Evolutionary conservation across 1,140 invertebrate species (phyloP).

Genomic region (Calephelis nemesis): DNA sequence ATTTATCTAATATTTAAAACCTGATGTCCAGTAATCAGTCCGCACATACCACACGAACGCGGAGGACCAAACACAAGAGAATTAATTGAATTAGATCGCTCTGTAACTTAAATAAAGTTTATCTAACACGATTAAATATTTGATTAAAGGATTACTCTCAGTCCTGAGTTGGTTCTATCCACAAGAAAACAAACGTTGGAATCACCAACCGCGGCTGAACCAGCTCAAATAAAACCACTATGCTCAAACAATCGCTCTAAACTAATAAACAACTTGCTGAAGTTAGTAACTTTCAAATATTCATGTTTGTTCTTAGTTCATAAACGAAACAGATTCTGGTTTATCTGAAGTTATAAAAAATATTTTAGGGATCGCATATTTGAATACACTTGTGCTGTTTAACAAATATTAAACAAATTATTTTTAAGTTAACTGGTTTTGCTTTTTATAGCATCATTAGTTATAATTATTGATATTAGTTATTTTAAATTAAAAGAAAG

Average conservation of each 20-base stretch:
- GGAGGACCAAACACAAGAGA: background rate
- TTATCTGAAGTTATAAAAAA: background rate
- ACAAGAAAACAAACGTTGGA: conserved; percentile 20
- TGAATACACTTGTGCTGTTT: no score
- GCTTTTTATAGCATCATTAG: no score
- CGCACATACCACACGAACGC: no score
- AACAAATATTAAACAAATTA: no score
- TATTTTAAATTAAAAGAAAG: no score
- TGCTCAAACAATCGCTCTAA: conserved; percentile 22
- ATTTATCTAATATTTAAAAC: no score
- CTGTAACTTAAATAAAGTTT: conserved; percentile 9
- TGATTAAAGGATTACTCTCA: conserved; percentile 11
- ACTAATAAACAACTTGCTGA: conserved; percentile 24
- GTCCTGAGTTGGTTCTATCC: conserved; percentile 16
- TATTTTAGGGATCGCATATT: background rate
- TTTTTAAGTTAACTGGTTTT: no score
- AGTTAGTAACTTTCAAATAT: conserved; percentile 25
- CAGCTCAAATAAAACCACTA: conserved; percentile 24
- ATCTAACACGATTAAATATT: conserved; percentile 18
- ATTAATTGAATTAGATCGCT: background rate
- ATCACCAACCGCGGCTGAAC: conserved; percentile 18
- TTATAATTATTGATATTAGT: no score
- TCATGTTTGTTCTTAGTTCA: conserved; percentile 22
- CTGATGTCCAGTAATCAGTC: no score
- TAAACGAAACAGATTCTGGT: conserved; percentile 11